Evolutionary conservation across 2,113 vertebrate genomes (phyloP), one percentile per base, ranked within the genome.

Genomic region (Callipepla squamata): DNA sequence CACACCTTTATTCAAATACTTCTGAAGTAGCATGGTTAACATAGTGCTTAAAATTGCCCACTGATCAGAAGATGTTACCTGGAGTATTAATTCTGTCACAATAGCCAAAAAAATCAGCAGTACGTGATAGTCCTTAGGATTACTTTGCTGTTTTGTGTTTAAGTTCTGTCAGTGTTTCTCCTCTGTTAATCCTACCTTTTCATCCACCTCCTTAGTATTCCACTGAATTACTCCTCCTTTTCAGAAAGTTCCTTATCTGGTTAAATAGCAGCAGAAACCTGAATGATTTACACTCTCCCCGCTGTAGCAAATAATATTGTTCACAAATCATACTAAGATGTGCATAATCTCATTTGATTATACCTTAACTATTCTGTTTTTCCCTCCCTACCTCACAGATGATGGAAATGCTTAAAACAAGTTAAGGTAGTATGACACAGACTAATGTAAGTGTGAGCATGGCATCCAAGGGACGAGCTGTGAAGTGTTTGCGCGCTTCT

Each of bases 321-420:
- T 95, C 68, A 80, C 77, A 91, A 73, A 68, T 55, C 84, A 83
- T 87, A 87, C 70, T 91, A 11, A 26, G 2, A 53, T 92, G 77
- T 86, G 15, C 66, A 67, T 93, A 70, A 95, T 91, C 92, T 92
- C 92, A 65, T 89, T 87, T 92, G 95, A 87, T 62, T 96, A 81
- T 96, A 91, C 79, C 88, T 94, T 98, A 98, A 98, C 95, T 87
- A 30, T 96, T 98, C 87, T 98, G 94, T 98, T 98, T 98, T 97
- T 98, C 96, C 97, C 97, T 98, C 92, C 96, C 93, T 97, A 96
- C 96, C 96, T 97, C 96, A 94, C 98, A 98, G 98, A 98, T 69
- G 98, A 98, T 96, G 98, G 98, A 97, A 98, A 98, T 98, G 98
- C 98, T 97, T 98, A 98, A 97, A 94, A 93, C 97, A 96, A 96